Conservation (phyloP, 2,888 invertebrate genomes). For the Amiota communis region DNA sequence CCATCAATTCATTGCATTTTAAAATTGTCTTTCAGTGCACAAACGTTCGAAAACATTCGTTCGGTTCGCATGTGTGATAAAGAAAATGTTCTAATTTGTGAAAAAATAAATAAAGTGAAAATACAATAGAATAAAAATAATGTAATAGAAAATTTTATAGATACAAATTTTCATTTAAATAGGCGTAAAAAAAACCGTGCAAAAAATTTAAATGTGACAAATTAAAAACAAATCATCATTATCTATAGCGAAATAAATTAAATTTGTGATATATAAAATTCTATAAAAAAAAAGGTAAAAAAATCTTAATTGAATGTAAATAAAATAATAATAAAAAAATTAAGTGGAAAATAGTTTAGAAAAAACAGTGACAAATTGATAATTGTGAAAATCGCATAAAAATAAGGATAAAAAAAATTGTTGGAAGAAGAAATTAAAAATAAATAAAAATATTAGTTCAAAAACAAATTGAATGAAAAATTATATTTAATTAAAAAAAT, state of each 20-base stretch:
- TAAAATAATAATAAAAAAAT: constrained; percentile 13
- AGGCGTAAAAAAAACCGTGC: constrained; percentile 8
- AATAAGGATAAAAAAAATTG: not conserved
- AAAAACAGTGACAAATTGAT: not conserved
- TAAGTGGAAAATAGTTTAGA: not conserved
- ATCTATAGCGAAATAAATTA: constrained; percentile 10
- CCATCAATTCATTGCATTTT: not conserved
- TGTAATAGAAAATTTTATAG: too few relatives aligned
- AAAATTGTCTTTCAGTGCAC: constrained; percentile 25
- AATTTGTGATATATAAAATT: constrained; percentile 20
- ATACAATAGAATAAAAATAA: not conserved
- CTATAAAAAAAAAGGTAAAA: constrained; percentile 26
- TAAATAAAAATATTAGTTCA: not conserved
- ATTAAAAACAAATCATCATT: not conserved
- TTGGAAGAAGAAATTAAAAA: not conserved
- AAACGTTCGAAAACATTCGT: constrained; percentile 34
- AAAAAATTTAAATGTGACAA: constrained; percentile 8
- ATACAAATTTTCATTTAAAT: constrained; percentile 1
- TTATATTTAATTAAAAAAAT: not conserved
- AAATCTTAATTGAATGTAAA: not conserved
- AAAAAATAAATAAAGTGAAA: constrained; percentile 6
- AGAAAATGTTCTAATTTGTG: constrained; percentile 17
- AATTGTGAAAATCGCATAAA: not conserved
- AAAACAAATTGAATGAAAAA: not conserved
- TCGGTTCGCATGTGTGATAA: constrained; percentile 4